These are phyloP conservation scores for Caenorhabditis brenneri DNA, from an alignment of 1,140 invertebrate species.

Conservation along the genomic window DNA sequence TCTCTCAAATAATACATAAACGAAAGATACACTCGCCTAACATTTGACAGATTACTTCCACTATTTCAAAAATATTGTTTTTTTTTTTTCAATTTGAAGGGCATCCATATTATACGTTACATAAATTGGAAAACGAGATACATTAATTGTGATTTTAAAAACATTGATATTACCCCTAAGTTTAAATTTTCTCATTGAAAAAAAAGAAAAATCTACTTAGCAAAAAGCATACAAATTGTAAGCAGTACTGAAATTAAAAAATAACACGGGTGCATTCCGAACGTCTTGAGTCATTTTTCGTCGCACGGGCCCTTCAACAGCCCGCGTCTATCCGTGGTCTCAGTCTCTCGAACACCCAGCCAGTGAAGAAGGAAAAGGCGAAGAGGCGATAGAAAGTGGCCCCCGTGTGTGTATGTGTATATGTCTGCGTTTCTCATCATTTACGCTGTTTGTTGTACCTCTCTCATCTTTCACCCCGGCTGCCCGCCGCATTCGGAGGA, in stretches of 20 bases:
- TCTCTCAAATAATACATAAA: slow-evolving; percentile 25
- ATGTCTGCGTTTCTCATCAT: not conserved
- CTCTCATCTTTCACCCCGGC: not conserved
- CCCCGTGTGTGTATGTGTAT: slow-evolving; percentile 1
- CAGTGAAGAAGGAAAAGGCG: not conserved
- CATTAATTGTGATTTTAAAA: too few relatives aligned
- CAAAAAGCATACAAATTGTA: not conserved
- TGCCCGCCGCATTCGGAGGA: slow-evolving; percentile 16
- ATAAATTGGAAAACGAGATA: too few relatives aligned
- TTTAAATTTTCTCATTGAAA: not conserved
- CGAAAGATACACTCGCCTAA: slow-evolving; percentile 26
- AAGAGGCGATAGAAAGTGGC: not conserved
- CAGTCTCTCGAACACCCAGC: slow-evolving; percentile 14
- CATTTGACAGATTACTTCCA: slow-evolving; percentile 25
- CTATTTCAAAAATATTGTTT: not conserved
- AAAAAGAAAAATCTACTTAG: not conserved
- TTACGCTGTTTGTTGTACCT: not conserved
- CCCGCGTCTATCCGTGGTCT: slow-evolving; percentile 1
- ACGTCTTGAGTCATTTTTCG: not conserved
- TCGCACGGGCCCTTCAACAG: not conserved
- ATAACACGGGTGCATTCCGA: not conserved
- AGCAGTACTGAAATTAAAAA: not conserved
- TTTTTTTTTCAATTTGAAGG: not conserved
- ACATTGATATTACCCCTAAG: too few relatives aligned
- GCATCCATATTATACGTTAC: too few relatives aligned